Evolutionary conservation across 2,888 invertebrate genomes (phyloP), one percentile per base, ranked within the genome.

Genomic region (Rhingia rostrata): DNA sequence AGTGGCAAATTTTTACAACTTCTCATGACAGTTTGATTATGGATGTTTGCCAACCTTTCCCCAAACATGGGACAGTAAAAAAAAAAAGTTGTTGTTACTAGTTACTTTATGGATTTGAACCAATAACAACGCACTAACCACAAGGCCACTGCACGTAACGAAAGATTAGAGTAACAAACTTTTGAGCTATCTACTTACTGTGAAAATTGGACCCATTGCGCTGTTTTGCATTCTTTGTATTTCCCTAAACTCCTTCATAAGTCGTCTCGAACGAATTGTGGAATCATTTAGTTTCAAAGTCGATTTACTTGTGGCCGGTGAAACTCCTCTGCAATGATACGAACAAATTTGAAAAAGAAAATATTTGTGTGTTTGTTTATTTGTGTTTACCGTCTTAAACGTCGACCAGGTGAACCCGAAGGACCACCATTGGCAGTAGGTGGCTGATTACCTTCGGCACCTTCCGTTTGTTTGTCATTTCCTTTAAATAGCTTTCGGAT

Each of bases 201-300:
- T 95, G 89, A 97, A 97, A 12, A 95, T 93, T 4, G 96, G 95
- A 87, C 95, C 95, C n/a, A 93, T 91, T 83, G 94, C 93, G 87
- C 93, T 93, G 88, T 93, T 93, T 90, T 96, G 96, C 83, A 94
- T 92, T 88, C 94, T 93, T 89, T 96, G 95, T 88, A 96, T 95
- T 91, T 96, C 96, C 87, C 95, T 94, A 87, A 95, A 94, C 89
- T 97, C 97, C 90, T 97, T 96, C 97, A 97, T 97, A 75, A 97
- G 93, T 58, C 97, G 93, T 81, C 96, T 93, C 39, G 96, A 94
- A 86, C 97, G 94, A 66, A 95, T 94, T 56, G 93, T 93, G 88
- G 93, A 93, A 88, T 93, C 93, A 87, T 94, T 93, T 88, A 92
- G 90, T 91, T 92, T 58, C 87, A 93, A 90, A 87, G 93, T 86